phyloP scores from a whole-genome alignment of 2,888 invertebrate genomes.

The Girardia tigrina region DNA sequence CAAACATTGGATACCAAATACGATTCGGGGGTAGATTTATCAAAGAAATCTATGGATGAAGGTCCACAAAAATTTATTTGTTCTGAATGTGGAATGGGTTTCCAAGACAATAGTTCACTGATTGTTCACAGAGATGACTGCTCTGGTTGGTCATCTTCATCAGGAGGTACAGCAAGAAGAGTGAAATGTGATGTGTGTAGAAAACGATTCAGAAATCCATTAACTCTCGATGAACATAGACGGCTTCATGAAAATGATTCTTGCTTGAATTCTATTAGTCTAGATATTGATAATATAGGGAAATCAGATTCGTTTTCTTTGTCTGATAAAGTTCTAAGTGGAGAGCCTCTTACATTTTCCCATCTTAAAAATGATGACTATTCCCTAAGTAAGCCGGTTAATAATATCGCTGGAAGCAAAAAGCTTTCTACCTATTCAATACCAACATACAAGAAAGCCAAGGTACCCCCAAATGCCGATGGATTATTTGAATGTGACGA shows the following conservation, averaged over 20 bases:
- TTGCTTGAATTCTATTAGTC: background rate
- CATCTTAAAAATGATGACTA: background rate
- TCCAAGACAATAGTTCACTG: background rate
- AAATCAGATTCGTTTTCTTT: background rate
- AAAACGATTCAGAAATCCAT: slow-evolving; percentile 13
- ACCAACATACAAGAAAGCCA: slow-evolving; percentile 4
- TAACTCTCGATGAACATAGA: slow-evolving; percentile 24
- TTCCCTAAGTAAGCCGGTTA: background rate
- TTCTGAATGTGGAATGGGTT: slow-evolving; percentile 4
- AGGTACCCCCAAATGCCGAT: background rate
- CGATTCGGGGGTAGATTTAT: background rate
- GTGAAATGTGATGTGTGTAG: slow-evolving; percentile 24
- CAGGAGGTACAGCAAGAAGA: background rate
- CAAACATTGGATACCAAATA: background rate
- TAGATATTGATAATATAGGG: no score
- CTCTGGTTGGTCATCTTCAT: slow-evolving; percentile 17
- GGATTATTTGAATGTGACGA: slow-evolving; percentile 25
- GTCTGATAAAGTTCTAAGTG: background rate
- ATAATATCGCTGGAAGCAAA: background rate
- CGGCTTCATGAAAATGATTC: background rate
- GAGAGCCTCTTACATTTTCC: background rate
- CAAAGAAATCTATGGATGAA: background rate
- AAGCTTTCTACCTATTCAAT: background rate
- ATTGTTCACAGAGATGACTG: background rate
- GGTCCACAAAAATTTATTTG: background rate